Percentiles rank a stretch among this genome's conserved stretches.
Conservation (phyloP, 2,113 vertebrate genomes). For the Aix galericulata region DNA sequence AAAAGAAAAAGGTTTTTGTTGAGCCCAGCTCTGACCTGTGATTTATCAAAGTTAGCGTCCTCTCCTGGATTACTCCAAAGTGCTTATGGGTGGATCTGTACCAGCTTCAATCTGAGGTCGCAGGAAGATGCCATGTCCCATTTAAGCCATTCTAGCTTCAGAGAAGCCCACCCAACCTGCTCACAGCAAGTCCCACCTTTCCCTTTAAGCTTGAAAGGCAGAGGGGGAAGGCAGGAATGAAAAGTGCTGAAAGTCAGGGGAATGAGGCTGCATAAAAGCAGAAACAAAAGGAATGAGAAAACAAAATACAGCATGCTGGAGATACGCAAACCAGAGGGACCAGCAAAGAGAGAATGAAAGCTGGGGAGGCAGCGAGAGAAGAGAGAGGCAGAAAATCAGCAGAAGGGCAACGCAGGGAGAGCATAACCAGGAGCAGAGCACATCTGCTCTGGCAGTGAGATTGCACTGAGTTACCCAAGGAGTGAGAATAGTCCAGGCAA, state of each 20-base stretch:
- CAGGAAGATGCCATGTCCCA: neutral
- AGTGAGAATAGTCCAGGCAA: neutral
- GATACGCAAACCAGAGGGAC: rapidly evolving
- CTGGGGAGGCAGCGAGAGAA: neutral
- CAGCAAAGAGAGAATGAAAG: neutral
- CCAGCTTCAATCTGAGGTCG: neutral
- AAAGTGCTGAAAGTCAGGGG: rapidly evolving
- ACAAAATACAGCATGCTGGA: neutral
- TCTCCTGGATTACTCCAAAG: neutral
- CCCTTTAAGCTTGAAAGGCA: neutral
- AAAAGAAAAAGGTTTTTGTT: neutral
- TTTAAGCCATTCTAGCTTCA: neutral
- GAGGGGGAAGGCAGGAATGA: neutral
- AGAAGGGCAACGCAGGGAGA: neutral
- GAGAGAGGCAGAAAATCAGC: neutral
- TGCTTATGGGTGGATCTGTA: rapidly evolving
- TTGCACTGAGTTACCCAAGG: neutral
- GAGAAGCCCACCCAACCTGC: neutral
- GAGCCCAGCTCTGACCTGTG: neutral
- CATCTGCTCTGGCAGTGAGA: neutral
- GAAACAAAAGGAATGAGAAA: neutral
- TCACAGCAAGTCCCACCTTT: neutral
- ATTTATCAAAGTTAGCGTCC: neutral
- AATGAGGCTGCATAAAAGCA: neutral
- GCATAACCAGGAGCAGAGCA: neutral